Conservation (phyloP, 1,140 invertebrate species). For the Drosophila sechellia region DNA sequence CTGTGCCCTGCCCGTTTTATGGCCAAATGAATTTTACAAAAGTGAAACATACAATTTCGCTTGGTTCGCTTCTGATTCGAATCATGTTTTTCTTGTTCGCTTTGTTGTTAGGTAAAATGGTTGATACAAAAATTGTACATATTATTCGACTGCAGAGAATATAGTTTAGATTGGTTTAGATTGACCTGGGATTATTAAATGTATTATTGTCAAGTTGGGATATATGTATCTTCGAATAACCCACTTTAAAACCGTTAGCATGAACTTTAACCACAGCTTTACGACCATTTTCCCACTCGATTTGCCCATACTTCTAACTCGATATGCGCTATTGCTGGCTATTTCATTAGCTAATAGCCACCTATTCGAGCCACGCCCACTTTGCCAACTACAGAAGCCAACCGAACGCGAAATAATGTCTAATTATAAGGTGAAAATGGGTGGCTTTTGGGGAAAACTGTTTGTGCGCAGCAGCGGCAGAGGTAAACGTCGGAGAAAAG, state of each 20-base stretch:
- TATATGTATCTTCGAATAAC: too few relatives aligned
- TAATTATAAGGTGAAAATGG: slow-evolving; percentile 48
- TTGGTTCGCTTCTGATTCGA: slow-evolving; percentile 67
- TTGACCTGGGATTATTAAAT: too few relatives aligned
- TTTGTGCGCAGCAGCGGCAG: slow-evolving; percentile 36
- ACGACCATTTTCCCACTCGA: neutral
- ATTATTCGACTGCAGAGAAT: slow-evolving; percentile 9
- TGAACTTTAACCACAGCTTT: too few relatives aligned
- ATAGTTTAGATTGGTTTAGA: too few relatives aligned
- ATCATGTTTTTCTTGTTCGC: neutral
- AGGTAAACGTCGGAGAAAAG: slow-evolving; percentile 15
- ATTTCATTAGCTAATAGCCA: slow-evolving; percentile 50
- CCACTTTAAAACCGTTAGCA: too few relatives aligned
- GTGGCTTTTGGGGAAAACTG: slow-evolving; percentile 30
- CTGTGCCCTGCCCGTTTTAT: slow-evolving; percentile 57
- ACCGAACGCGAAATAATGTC: slow-evolving; percentile 60
- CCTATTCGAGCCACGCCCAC: slow-evolving; percentile 34
- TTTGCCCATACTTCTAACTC: neutral
- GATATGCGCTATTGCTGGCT: slow-evolving; percentile 3
- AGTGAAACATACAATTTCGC: slow-evolving; percentile 65
- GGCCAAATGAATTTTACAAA: slow-evolving; percentile 76
- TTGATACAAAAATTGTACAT: neutral
- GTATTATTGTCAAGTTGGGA: too few relatives aligned
- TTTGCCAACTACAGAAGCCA: slow-evolving; percentile 36
- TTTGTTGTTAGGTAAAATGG: neutral